A percentile compares a stretch with the other conserved stretches of the same genome.
Conservation (phyloP, 64 coral and sea anemone genomes). For the Pocillopora damicornis region DNA sequence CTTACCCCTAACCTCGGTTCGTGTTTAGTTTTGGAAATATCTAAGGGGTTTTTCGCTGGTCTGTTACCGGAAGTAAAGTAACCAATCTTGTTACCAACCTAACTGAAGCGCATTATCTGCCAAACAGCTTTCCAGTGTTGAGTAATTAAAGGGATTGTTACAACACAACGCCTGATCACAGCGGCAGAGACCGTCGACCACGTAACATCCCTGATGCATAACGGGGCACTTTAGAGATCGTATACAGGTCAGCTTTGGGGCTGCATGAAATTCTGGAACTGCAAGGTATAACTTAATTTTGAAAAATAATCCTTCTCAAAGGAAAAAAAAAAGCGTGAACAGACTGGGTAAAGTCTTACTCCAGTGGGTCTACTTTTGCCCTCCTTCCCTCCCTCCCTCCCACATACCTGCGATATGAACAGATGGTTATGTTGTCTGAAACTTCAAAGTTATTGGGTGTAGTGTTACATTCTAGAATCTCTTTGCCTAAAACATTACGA, state of each 20-base stretch:
- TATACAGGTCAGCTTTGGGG: constrained; percentile 9
- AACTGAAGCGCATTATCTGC: constrained; percentile 36
- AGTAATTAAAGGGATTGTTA: constrained; percentile 49
- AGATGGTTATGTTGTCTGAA: neutral
- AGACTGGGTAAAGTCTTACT: too few relatives aligned
- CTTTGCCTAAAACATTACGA: neutral
- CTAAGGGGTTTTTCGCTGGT: too few relatives aligned
- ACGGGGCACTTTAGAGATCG: neutral
- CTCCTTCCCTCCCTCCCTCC: too few relatives aligned
- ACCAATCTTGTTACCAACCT: neutral
- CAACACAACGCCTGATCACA: constrained; percentile 41
- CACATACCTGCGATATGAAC: neutral
- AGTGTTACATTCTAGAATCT: neutral
- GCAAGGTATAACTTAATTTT: neutral
- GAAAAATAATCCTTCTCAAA: too few relatives aligned
- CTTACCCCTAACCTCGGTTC: too few relatives aligned
- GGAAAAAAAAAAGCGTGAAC: too few relatives aligned
- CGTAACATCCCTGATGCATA: constrained; percentile 28
- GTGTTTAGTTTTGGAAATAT: too few relatives aligned
- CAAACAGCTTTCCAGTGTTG: constrained; percentile 34
- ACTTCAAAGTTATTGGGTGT: neutral
- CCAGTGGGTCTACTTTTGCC: too few relatives aligned
- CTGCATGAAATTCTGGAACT: constrained; percentile 1
- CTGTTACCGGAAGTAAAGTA: too few relatives aligned
- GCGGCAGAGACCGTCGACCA: constrained; percentile 13